Percentiles rank a stretch among this genome's conserved stretches.
Conservation (phyloP, 2,113 vertebrate species). For the Psettodes erumei region DNA sequence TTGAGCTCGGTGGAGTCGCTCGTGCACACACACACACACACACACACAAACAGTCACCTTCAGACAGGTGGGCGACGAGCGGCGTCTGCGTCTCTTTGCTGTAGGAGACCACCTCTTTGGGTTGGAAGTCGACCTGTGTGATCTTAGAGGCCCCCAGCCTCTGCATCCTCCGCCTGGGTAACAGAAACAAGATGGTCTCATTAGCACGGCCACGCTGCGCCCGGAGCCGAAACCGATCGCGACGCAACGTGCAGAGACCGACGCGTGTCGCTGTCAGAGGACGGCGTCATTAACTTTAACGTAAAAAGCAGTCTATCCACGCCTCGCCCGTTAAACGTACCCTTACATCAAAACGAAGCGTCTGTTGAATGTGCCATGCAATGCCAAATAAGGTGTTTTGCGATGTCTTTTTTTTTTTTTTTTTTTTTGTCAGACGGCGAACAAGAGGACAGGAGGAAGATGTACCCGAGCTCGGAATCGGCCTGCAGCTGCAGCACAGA, state of each 20-base stretch:
- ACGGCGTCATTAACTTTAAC: neutral
- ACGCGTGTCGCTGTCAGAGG: neutral
- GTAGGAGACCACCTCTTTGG: constrained; percentile 94
- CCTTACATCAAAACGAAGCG: neutral
- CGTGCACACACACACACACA: constrained; percentile 7
- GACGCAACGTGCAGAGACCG: neutral
- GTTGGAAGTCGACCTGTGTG: constrained; percentile 95
- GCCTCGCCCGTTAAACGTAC: neutral
- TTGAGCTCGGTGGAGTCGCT: neutral
- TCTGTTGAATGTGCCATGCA: constrained; percentile 5
- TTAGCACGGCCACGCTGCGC: constrained; percentile 14
- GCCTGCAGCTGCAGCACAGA: constrained; percentile 98
- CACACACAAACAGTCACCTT: constrained; percentile 84
- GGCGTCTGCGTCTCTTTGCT: constrained; percentile 97
- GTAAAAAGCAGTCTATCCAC: neutral
- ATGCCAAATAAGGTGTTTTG: constrained; percentile 10
- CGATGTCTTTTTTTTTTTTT: neutral
- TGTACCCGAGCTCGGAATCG: constrained; percentile 98
- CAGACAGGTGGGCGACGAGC: constrained; percentile 87
- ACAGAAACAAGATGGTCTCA: constrained; percentile 38
- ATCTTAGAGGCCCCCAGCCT: constrained; percentile 94
- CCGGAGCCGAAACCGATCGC: neutral
- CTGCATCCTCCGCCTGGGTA: constrained; percentile 88
- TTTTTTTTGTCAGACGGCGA: constrained; percentile 13
- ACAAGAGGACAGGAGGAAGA: constrained; percentile 76